phyloP scores from a whole-genome alignment of 2,888 invertebrate species.

The Mamestra brassicae region DNA sequence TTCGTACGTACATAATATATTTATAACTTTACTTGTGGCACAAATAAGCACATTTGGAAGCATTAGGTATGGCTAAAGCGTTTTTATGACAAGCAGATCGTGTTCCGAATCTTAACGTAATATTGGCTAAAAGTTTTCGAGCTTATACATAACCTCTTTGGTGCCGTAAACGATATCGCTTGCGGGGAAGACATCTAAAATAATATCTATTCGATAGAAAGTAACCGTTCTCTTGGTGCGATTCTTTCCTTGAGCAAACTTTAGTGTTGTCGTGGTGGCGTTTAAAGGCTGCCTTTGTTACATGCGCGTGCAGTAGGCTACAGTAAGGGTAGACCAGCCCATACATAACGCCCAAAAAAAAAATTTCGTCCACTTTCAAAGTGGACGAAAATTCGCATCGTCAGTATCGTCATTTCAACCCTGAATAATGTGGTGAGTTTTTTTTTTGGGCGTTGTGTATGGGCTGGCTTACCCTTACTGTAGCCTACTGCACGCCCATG shows the following conservation, averaged over 20 bases:
- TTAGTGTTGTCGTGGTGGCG: background rate
- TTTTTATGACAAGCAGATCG: slow-evolving; percentile 79
- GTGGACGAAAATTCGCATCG: no score
- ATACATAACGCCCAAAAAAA: no score
- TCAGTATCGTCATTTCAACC: no score
- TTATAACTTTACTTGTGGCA: slow-evolving; percentile 67
- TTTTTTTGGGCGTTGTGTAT: no score
- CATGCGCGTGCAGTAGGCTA: no score
- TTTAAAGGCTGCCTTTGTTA: background rate
- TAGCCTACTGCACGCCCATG: no score
- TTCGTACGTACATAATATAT: slow-evolving; percentile 66
- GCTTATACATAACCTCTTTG: slow-evolving; percentile 72
- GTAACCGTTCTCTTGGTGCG: slow-evolving; percentile 34
- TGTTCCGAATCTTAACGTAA: slow-evolving; percentile 75
- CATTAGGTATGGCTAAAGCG: slow-evolving; percentile 74
- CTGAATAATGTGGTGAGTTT: no score
- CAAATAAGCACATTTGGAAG: slow-evolving; percentile 78
- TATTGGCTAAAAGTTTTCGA: slow-evolving; percentile 75
- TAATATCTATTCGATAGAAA: slow-evolving; percentile 68
- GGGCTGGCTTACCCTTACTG: no score
- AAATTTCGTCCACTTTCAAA: no score
- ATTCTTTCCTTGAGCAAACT: slow-evolving; percentile 25
- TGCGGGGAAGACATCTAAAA: slow-evolving; percentile 70
- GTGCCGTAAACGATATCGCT: slow-evolving; percentile 67
- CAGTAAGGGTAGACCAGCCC: no score